Conservation (phyloP, 1,140 invertebrate species). For the Drosophila virilis region DNA sequence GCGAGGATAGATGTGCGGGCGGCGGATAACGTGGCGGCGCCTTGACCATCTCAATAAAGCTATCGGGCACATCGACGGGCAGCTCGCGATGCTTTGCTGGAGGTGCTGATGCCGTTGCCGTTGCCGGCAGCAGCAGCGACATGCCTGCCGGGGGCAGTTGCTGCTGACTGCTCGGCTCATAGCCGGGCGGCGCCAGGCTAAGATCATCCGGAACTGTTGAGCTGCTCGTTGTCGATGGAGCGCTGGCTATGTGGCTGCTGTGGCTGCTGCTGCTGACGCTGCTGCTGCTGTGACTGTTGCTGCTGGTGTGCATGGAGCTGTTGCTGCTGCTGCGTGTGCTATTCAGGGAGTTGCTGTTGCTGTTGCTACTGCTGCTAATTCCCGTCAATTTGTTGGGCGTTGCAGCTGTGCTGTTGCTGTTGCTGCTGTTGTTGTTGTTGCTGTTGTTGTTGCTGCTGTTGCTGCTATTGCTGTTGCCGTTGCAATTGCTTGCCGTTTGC, state of each 20-base stretch:
- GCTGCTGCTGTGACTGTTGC: constrained; percentile 8
- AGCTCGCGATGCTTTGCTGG: constrained; percentile 87
- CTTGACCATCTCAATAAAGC: constrained; percentile 90
- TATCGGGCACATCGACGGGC: constrained; percentile 90
- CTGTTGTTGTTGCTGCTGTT: constrained; percentile 9
- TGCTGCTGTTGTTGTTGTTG: constrained; percentile 23
- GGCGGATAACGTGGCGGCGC: constrained; percentile 91
- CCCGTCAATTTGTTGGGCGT: constrained; percentile 13
- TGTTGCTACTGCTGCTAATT: constrained; percentile 30
- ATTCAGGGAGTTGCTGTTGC: constrained; percentile 56
- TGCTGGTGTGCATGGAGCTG: constrained; percentile 60
- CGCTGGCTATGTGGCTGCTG: constrained; percentile 52
- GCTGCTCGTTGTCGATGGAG: constrained; percentile 34
- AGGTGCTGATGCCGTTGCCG: constrained; percentile 20
- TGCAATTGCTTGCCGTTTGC: constrained; percentile 52
- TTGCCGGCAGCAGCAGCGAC: constrained; percentile 21
- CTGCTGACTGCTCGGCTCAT: constrained; percentile 45
- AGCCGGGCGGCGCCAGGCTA: constrained; percentile 61
- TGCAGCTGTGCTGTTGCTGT: constrained; percentile 24
- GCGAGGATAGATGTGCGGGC: constrained; percentile 81
- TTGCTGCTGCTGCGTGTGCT: constrained; percentile 57
- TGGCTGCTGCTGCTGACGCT: constrained; percentile 18
- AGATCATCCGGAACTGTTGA: constrained; percentile 63
- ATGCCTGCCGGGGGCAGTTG: constrained; percentile 23
- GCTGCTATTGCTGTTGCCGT: constrained; percentile 28